phyloP scores from a whole-genome alignment of 2,113 vertebrate species.

The Cichladusa arquata region DNA sequence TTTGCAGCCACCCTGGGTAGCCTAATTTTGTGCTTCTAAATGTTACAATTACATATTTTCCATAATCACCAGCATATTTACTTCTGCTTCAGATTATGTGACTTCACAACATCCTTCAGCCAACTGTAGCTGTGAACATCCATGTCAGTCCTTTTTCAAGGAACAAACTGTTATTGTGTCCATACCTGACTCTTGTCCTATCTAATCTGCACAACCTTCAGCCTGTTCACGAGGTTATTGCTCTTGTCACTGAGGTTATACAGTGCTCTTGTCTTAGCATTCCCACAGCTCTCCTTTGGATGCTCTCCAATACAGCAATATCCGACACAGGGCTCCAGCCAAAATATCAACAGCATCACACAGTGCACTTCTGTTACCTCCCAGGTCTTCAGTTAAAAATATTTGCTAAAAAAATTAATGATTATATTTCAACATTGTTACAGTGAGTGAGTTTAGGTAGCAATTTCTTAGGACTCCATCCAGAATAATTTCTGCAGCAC shows the following conservation, averaged over 20 bases:
- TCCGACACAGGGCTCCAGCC: background rate
- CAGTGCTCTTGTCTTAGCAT: background rate
- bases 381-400: background rate
- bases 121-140: accelerated
- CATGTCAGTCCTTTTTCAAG: background rate
- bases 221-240: background rate
- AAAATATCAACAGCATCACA: background rate
- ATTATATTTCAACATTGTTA: background rate
- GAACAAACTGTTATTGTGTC: background rate
- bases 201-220: background rate
- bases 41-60: background rate
- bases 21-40: background rate
- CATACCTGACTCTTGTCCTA: background rate
- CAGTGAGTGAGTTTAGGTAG: background rate
- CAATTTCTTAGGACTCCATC: background rate
- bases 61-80: background rate
- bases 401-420: background rate
- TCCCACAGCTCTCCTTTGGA: background rate
- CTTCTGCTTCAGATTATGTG: background rate
- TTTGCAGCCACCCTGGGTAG: background rate
- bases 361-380: background rate
- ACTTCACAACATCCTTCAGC: background rate
- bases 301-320: background rate
- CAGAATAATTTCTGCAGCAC: background rate
- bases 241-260: background rate